Base-by-base conservation (phyloP, 64 coral and sea anemone genomes). In the Dendrophyllia cribrosa region DNA sequence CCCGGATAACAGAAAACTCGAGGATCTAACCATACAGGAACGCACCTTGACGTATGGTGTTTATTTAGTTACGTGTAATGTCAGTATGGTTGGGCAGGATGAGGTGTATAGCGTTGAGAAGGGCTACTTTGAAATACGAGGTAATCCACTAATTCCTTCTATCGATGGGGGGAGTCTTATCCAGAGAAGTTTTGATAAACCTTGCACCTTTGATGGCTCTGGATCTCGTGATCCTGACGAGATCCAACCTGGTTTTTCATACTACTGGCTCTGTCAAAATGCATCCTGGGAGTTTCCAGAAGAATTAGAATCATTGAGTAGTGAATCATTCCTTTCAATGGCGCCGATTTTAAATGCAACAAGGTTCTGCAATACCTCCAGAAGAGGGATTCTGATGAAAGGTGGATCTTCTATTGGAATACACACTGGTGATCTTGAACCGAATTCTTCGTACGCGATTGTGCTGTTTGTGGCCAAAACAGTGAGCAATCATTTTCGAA, bases 251-350 rank as follows among this genome's bases (percentile, higher is more conserved):
- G 51, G 6, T 17, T 87, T 87, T 49, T 24, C 67, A 12, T 87
- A 72, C 66, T 87, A 73, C 69, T 87, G 85, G 85, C 58, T 72
- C 26, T 87, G 85, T 34, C 71, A 70, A 44, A 87, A 73, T 71
- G 48, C 66, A 6, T 74, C 68, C 68, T 23, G 5, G 75, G 49
- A 77, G 20, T 22, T 77, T 55, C 75, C 50, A 56, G 9, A 1
- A 24, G 50, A 77, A 53, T 73, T 71, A 17, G 14, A 9, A 10
- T 73, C 49, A 5, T 9, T 50, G n/a, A 48, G 4, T 16, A 74
- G 23, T 1, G 56, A 72, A 53, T 43, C 23, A 17, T 59, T 20
- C 4, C 50, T 87, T 70, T 56, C 69, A 17, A 58, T 17, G 13
- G 66, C 26, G 7, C 45, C 85, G 21, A 43, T 34, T 53, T 87